Base-by-base conservation (phyloP, 2,797 vertebrate genomes). In the Lutjanus campechanus region DNA sequence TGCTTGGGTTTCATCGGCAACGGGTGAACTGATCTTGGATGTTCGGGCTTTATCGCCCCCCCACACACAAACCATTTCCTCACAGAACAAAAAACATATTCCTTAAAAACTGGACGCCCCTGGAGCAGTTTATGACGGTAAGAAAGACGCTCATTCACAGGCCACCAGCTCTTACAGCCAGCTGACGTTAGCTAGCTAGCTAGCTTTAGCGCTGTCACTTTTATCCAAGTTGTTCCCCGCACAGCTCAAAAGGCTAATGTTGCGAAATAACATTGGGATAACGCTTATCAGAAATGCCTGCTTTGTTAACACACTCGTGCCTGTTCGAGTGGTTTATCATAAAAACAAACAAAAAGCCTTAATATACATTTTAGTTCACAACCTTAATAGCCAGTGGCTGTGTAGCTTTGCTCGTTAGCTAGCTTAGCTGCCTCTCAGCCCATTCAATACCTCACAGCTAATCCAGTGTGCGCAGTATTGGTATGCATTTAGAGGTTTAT, bases 91-190 rank as follows among this genome's bases (percentile, higher is more conserved):
- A 92, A 83, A 82, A 73, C 79, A 82, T 80, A 92, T 93, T 93
- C 91, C 86, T 93, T 92, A 92, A 95, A 95, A 96, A 85, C 95
- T 95, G 95, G 95, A 95, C 94, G 84, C 95, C 93, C 87, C 95
- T 93, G 95, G 93, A 95, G 91, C 95, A 91, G 95, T 95, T 95
- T 94, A 96, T 96, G 96, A 95, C 94, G 96, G 96, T 96, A 95
- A 95, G 95, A 86, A 63, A 87, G 56, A 68, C 62, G 8, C 44
- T 70, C 44, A 12, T 44, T 79, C 73, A 69, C 75, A 81, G 79
- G 64, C 84, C 81, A 77, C 36, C 66, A 73, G 71, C 20, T 60
- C 29, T 65, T 15, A 9, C 75, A 77, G 76, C 82, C 82, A 77
- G 69, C 86, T 92, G 86, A 90, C 85, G 85, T 87, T 91, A 86